Evolutionary conservation across 2,888 invertebrate genomes (phyloP).

Genomic region (Eupithecia dodoneata): DNA sequence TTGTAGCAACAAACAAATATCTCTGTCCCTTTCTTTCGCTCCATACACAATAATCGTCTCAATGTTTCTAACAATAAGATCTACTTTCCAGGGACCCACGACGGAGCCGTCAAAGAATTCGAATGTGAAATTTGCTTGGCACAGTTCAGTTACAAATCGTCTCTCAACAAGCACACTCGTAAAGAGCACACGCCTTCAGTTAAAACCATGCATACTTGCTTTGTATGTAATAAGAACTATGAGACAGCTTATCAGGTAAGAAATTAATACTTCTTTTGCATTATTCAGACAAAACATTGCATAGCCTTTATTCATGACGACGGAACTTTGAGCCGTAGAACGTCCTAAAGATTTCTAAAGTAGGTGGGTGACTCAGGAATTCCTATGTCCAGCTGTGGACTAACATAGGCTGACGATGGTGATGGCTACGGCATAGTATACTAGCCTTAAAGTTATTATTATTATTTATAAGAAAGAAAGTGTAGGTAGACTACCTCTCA

Average conservation of each 20-base stretch:
- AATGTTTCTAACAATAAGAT: not conserved
- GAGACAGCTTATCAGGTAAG: conserved; percentile 68
- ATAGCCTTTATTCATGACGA: too few relatives aligned
- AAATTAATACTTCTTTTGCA: not conserved
- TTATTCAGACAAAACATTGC: not conserved
- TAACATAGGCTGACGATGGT: too few relatives aligned
- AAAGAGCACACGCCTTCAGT: conserved; percentile 57
- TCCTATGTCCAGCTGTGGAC: too few relatives aligned
- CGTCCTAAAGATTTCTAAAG: too few relatives aligned
- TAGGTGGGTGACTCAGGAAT: too few relatives aligned
- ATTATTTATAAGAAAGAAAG: too few relatives aligned
- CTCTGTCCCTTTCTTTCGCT: not conserved
- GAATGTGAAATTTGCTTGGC: conserved; percentile 61
- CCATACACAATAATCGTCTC: not conserved
- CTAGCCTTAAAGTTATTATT: too few relatives aligned
- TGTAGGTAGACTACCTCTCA: too few relatives aligned
- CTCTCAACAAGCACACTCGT: conserved; percentile 70
- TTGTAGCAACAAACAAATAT: not conserved
- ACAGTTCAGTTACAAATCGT: conserved; percentile 72
- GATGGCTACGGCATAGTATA: too few relatives aligned
- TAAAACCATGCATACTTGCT: conserved; percentile 56
- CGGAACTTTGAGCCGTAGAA: too few relatives aligned
- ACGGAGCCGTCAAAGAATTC: conserved; percentile 63
- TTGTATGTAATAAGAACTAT: conserved; percentile 56
- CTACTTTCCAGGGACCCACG: conserved; percentile 62